These are phyloP conservation scores for Speoplatyrhinus poulsoni DNA, from an alignment of 2,113 vertebrate species.

Conservation along the genomic window DNA sequence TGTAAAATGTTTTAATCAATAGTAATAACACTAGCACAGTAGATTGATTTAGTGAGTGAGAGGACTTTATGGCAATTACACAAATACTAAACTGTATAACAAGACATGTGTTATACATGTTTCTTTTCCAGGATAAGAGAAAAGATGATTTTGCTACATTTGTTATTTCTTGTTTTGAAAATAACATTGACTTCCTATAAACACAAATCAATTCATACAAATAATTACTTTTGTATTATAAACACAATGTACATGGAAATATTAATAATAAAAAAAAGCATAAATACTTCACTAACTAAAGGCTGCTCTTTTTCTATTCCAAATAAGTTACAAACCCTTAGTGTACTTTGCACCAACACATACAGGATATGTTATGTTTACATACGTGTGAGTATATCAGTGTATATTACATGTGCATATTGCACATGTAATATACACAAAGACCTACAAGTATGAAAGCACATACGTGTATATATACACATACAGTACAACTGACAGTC, in stretches of 20 bases:
- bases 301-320: slow-evolving; percentile 51
- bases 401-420: slow-evolving; percentile 71
- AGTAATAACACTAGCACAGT: slow-evolving; percentile 88
- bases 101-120: slow-evolving; percentile 33
- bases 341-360: slow-evolving; percentile 73
- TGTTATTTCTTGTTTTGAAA: slow-evolving; percentile 32
- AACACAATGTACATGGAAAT: slow-evolving; percentile 71
- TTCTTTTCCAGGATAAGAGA: slow-evolving; percentile 41
- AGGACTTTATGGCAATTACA: slow-evolving; percentile 39
- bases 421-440: slow-evolving; percentile 36
- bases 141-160: slow-evolving; percentile 26
- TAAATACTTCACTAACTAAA: slow-evolving; percentile 76
- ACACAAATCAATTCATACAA: slow-evolving; percentile 53
- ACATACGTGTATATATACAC: slow-evolving; percentile 36
- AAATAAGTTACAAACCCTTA: slow-evolving; percentile 72
- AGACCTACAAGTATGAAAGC: slow-evolving; percentile 53
- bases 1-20: slow-evolving; percentile 94
- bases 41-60: slow-evolving; percentile 74
- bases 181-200: slow-evolving; percentile 46
- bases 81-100: slow-evolving; percentile 42
- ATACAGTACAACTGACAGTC: slow-evolving; percentile 62
- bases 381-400: slow-evolving; percentile 53
- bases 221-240: slow-evolving; percentile 51
- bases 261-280: slow-evolving; percentile 74
- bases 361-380: slow-evolving; percentile 53